phyloP scores from a whole-genome alignment of 2,797 vertebrate genomes.

The Naso thynnoides region DNA sequence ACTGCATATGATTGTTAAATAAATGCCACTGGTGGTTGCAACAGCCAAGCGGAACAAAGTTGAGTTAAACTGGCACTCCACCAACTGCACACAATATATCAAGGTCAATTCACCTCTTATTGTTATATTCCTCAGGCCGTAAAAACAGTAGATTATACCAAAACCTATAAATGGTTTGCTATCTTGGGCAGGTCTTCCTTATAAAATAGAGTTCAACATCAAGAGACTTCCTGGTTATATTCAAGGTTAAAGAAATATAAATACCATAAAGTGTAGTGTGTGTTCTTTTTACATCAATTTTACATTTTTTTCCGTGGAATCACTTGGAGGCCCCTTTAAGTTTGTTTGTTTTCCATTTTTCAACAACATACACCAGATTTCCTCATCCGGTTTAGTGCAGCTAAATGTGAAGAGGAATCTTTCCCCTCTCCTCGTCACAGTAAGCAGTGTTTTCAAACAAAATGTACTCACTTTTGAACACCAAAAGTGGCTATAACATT shows the following conservation, averaged over 20 bases:
- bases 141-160: not conserved
- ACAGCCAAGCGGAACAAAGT: not conserved
- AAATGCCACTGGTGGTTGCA: not conserved
- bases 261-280: too few relatives aligned
- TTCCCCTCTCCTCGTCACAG: not conserved
- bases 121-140: too few relatives aligned
- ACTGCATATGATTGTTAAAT: not conserved
- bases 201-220: too few relatives aligned
- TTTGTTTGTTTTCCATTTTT: too few relatives aligned
- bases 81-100: not conserved
- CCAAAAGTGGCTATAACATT: too few relatives aligned
- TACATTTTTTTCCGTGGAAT: not conserved
- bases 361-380: not conserved
- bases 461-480: not conserved
- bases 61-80: not conserved
- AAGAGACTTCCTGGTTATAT: too few relatives aligned
- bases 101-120: not conserved
- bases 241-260: too few relatives aligned
- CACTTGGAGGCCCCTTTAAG: not conserved
- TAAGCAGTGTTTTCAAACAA: not conserved
- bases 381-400: not conserved
- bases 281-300: too few relatives aligned
- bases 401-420: not conserved
- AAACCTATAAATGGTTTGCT: too few relatives aligned
- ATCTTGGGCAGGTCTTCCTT: too few relatives aligned